phyloP scores from a whole-genome alignment of 2,888 invertebrate species.

The Coecobrya sp. region DNA sequence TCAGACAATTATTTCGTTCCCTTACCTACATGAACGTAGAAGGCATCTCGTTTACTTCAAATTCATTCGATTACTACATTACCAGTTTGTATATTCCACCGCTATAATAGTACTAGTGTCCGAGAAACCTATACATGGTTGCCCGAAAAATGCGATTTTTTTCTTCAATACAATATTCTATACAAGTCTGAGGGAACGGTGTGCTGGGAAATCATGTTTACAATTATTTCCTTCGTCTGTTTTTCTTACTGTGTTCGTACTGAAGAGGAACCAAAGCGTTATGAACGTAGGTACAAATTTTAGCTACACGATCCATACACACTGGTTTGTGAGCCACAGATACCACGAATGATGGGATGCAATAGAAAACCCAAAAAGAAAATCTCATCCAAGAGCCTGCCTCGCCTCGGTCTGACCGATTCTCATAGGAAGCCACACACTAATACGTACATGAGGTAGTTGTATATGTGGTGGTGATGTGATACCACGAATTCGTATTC shows the following conservation, averaged over 20 bases:
- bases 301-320: neutral
- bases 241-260: neutral
- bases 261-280: neutral
- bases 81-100: neutral
- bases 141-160: neutral
- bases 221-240: neutral
- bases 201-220: constrained; percentile 15
- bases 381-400: constrained; percentile 6
- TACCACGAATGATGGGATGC: constrained; percentile 8
- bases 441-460: neutral
- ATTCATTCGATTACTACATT: neutral
- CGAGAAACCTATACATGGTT: neutral
- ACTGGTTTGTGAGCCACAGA: neutral
- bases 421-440: neutral
- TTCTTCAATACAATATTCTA: neutral
- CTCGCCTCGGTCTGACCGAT: neutral
- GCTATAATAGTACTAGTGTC: neutral
- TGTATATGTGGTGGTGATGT: neutral
- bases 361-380: neutral
- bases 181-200: neutral
- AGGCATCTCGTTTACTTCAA: neutral
- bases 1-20: constrained; percentile 31
- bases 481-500: neutral
- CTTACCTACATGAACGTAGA: neutral
- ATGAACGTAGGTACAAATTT: neutral